These are phyloP conservation scores for Sisyra terminalis DNA, from an alignment of 2,888 invertebrate species.

Conservation along the genomic window DNA sequence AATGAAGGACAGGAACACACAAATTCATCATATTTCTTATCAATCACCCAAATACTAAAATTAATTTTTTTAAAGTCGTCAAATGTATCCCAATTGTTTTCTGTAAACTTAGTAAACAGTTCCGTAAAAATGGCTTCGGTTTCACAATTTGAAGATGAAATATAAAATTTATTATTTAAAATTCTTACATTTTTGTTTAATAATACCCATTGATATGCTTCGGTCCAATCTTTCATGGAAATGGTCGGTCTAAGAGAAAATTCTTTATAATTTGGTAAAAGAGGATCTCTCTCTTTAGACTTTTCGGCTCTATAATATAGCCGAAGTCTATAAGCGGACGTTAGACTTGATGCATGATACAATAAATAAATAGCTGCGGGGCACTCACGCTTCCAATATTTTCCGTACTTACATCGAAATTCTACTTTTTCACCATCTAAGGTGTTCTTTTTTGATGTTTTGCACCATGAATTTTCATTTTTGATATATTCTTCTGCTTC, in stretches of 20 bases:
- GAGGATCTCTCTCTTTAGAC: neutral
- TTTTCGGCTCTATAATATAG: no score
- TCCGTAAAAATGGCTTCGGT: neutral
- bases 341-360: slow-evolving; percentile 8
- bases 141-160: neutral
- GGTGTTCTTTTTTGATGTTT: slow-evolving; percentile 5
- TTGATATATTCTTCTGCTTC: slow-evolving; percentile 7
- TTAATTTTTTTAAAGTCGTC: neutral
- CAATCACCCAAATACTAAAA: neutral
- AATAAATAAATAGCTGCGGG: slow-evolving; percentile 7
- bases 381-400: slow-evolving; percentile 5
- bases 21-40: neutral
- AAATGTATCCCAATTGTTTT: neutral
- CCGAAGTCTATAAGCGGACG: no score
- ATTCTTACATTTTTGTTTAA: neutral
- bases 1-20: neutral
- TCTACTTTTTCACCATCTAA: slow-evolving; percentile 4
- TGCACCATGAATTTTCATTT: slow-evolving; percentile 5
- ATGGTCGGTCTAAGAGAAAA: neutral
- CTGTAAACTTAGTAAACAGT: neutral
- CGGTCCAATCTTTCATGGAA: neutral
- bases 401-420: slow-evolving; percentile 5
- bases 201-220: neutral
- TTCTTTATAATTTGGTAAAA: neutral
- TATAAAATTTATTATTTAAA: neutral